Evolutionary conservation across 2,888 invertebrate genomes (phyloP).

Genomic region (Agelastica alni): DNA sequence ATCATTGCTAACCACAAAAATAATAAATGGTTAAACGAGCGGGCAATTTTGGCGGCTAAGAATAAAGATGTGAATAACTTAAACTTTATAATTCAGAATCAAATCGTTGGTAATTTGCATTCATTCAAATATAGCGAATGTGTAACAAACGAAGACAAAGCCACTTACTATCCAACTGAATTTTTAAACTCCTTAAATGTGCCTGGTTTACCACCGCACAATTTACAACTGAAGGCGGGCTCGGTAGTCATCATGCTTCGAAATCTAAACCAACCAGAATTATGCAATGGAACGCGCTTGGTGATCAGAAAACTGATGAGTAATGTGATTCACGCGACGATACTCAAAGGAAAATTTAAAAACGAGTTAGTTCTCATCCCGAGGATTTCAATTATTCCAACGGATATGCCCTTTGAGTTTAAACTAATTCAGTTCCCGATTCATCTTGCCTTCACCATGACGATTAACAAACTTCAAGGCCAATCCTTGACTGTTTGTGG

Average conservation of each 20-base stretch:
- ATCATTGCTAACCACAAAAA: slow-evolving; percentile 39
- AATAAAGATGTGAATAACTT: neutral
- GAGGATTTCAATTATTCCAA: neutral
- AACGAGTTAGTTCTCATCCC: neutral
- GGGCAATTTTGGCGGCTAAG: neutral
- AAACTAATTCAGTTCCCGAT: no score
- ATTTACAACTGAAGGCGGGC: no score
- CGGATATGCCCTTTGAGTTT: no score
- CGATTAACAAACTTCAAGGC: neutral
- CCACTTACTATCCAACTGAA: no score
- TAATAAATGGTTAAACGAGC: neutral
- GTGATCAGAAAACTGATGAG: no score
- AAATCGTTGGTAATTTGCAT: neutral
- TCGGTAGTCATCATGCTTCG: no score
- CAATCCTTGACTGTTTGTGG: neutral
- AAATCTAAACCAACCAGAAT: no score
- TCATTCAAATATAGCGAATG: neutral
- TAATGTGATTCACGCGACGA: no score
- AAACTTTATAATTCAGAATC: neutral
- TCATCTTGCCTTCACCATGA: neutral
- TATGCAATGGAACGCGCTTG: no score
- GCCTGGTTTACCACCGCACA: no score
- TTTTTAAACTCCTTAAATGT: no score
- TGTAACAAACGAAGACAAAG: neutral
- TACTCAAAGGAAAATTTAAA: neutral